Base-by-base conservation (phyloP, 53 echinoderm and acorn worm genomes). In the Antedon mediterranea region DNA sequence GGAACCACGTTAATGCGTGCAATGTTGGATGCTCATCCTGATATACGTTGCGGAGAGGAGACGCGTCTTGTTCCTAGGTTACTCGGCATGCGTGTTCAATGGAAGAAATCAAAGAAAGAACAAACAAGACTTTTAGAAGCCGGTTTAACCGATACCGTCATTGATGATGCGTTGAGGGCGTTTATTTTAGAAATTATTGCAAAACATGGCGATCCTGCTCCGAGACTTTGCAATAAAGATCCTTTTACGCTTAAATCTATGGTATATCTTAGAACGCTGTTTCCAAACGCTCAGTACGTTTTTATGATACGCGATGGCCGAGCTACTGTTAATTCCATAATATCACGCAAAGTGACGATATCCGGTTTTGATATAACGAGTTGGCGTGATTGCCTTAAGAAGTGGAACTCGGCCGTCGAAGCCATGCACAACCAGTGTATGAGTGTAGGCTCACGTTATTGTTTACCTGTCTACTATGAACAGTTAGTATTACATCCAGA, bases 1-100 rank as follows among this genome's bases (percentile, higher is more conserved):
- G 98, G 98, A n/a, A 98, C 98, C 30, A 98, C 98, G 13, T 78
- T 98, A 29, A 98, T 98, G 98, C 90, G 98, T 29, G 98, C 98
- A 26, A 93, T 98, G 98, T 74, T 98, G 44, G 98, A 98, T 74
- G 92, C 98, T 31, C 98, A 98, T 33, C 81, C 85, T 30, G 92
- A 98, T 28, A 90, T 98, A 31, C 82, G 98, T 23, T 98, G 98
- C 78, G 98, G 98, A 72, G 98, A 98, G 77, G 98, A 98, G 72
- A 98, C 98, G 3, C 79, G 98, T 15, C 90, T 98, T 30, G 90
- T 98, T 74, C 98, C 98, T 0, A 79, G 98, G 44, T 73, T 98
- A 18, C 85, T 98, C 32, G 89, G 98, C 75, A 98, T 98, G 98
- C 85, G 98, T 13, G 89, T 88, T 2, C 91, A 92, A 75, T 98